phyloP scores from a whole-genome alignment of 2,113 vertebrate species.

The Macrotis lagotis region DNA sequence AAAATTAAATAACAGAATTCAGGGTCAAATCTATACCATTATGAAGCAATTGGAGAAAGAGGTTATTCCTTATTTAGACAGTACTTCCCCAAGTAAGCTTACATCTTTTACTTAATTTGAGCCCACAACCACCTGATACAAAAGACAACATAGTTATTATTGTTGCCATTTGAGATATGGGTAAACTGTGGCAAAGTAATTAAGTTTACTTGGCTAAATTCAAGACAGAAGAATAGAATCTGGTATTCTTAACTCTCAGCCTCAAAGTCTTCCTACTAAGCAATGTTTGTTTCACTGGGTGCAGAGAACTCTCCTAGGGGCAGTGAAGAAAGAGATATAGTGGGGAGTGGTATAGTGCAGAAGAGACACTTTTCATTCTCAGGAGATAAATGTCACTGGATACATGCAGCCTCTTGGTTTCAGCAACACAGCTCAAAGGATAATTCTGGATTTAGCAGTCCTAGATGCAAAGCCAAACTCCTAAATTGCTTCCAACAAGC shows the following conservation, averaged over 20 bases:
- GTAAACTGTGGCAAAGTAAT: not conserved
- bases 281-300: not conserved
- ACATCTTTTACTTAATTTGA: not conserved
- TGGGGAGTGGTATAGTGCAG: not conserved
- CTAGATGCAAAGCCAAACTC: constrained; percentile 62
- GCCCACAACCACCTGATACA: not conserved
- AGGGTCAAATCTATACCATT: not conserved
- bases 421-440: not conserved
- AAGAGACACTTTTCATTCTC: not conserved
- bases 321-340: not conserved
- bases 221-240: not conserved
- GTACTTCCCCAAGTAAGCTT: not conserved
- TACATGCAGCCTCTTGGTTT: not conserved
- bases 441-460: not conserved
- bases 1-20: not conserved
- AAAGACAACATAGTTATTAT: not conserved
- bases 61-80: not conserved
- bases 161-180: not conserved
- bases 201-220: not conserved
- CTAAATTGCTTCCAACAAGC: constrained; percentile 77
- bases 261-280: not conserved
- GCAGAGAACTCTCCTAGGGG: not conserved
- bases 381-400: not conserved
- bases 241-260: not conserved
- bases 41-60: not conserved